phyloP scores from a whole-genome alignment of 1,140 invertebrate species.

The Cydia pomonella region DNA sequence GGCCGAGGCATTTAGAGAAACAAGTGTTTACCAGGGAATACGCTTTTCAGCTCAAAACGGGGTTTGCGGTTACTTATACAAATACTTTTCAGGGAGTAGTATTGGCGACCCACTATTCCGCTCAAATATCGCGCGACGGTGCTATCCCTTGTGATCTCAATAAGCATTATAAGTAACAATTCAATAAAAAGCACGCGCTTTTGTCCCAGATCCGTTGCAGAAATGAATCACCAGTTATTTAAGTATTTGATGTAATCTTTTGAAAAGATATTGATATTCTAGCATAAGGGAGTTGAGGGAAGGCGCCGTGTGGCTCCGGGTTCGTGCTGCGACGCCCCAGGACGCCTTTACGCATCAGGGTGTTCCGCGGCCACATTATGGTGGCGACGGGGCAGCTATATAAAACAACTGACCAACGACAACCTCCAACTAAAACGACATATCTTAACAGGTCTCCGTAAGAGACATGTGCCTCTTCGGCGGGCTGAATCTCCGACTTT shows the following conservation, averaged over 20 bases:
- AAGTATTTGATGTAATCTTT: constrained; percentile 27
- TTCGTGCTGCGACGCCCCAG: constrained; percentile 58
- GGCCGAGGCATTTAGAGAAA: no score
- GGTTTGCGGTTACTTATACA: no score
- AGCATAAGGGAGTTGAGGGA: constrained; percentile 25
- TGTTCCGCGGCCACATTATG: constrained; percentile 59
- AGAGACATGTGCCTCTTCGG: constrained; percentile 1
- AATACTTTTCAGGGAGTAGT: no score
- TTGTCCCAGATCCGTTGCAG: constrained; percentile 8
- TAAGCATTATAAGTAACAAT: no score
- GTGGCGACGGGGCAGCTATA: constrained; percentile 65
- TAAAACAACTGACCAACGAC: constrained; percentile 37
- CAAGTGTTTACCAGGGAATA: no score
- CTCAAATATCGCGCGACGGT: no score
- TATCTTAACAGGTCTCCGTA: background rate
- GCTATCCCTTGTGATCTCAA: background rate
- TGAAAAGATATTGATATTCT: constrained; percentile 39
- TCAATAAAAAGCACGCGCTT: background rate
- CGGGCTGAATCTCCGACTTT: background rate
- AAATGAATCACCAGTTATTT: constrained; percentile 26
- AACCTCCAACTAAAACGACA: constrained; percentile 24
- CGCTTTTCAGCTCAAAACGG: no score
- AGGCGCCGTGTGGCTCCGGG: constrained; percentile 63
- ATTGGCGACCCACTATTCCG: no score
- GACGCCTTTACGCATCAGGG: constrained; percentile 62